Evolutionary conservation across 2,113 vertebrate species (phyloP), one percentile per base, ranked within the genome.

Genomic region (Myiopsitta monachus): DNA sequence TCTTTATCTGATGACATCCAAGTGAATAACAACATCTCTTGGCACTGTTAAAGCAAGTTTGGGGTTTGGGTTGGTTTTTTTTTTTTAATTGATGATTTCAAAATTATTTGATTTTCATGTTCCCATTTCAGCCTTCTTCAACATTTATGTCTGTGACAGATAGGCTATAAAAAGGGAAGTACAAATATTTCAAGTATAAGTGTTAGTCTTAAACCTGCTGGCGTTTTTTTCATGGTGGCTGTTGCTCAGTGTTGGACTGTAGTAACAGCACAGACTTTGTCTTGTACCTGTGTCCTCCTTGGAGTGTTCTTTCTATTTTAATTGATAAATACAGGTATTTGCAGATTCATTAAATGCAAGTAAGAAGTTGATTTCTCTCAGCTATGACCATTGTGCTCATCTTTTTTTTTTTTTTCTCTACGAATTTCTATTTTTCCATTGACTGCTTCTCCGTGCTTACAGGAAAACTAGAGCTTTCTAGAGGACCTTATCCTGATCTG

Each of bases 361-460:
- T n/a, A 9, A 49, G 70, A 72, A 78, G 41, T 9, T 1, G 30
- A 61, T 33, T 69, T 52, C 41, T n/a, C 9, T 75, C 39, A 59
- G 10, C 39, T 46, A 3, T 3, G 3, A 41, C 28, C 1, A 0
- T 79, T 24, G 90, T 3, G 4, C 26, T 73, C 6, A 2, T 18
- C 9, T 44, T 2, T 44, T 75, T 86, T 59, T 19, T 33, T 55
- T 21, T 21, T 11, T 17, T 3, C n/a, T 12, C 13, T 63, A 8
- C 6, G 17, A 11, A 63, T 49, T 91, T 49, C 26, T 73, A 0
- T 27, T 76, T 76, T 76, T 4, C 44, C 28, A 3, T 3, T n/a
- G 44, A 9, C 55, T 18, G 19, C n/a, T 51, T 49, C 14, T 51
- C 64, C 27, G 11, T 14, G 8, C 43, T 39, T 69, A 31, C 15